These are phyloP conservation scores for Nyctibius grandis DNA, from an alignment of 2,797 vertebrate species.

Conservation along the genomic window DNA sequence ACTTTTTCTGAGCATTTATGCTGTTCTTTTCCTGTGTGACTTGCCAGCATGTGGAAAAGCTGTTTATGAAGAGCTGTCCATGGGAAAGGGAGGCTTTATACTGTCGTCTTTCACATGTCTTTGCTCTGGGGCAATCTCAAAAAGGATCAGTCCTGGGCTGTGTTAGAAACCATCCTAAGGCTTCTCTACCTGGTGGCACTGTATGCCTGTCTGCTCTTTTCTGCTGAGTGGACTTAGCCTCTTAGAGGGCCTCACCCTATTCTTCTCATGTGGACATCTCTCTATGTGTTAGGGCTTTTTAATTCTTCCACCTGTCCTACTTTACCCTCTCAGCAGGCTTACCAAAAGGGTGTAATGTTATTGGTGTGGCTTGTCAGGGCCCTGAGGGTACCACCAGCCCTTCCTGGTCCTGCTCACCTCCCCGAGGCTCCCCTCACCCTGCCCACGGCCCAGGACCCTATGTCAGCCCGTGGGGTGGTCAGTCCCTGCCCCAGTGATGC, in stretches of 20 bases:
- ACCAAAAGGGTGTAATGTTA: background rate
- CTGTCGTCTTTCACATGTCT: background rate
- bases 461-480: background rate
- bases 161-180: background rate
- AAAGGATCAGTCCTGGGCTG: background rate
- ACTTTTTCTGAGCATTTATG: background rate
- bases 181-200: background rate
- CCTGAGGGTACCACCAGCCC: background rate
- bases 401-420: background rate
- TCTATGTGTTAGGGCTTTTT: background rate
- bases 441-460: background rate
- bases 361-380: background rate
- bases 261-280: background rate
- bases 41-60: background rate
- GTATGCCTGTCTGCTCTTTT: background rate
- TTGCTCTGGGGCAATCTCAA: background rate
- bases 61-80: background rate
- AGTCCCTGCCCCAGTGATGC: background rate
- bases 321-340: background rate
- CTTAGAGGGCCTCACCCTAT: background rate
- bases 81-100: background rate
- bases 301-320: background rate
- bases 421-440: background rate
- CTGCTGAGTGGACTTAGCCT: background rate
- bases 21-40: background rate